Base-by-base conservation (phyloP, 2,888 invertebrate genomes). In the Phaedon cochleariae region DNA sequence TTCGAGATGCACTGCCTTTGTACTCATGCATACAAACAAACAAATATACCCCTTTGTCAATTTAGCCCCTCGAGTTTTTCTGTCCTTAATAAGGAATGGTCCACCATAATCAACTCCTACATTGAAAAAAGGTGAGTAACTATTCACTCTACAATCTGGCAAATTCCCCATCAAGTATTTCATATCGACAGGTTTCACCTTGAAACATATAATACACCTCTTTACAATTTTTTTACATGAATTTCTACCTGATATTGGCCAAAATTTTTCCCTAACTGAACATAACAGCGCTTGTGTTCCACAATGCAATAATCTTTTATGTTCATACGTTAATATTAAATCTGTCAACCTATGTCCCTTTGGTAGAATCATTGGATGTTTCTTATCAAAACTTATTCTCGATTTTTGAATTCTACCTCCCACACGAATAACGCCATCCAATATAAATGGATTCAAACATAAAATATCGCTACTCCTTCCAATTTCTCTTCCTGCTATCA, bases 71-170 rank as follows among this genome's bases (percentile, higher is more conserved):
- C 73, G 54, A 10, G 49, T 37, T 62, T 72, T 65, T 22, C 71
- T 68, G 55, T 77, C 74, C 34, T 76, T 77, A 0, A 76, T 34
- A 3, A 48, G 58, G 51, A 57, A 76, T 70, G 73, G 76, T 17
- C 76, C 76, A 20, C 69, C 74, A 60, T 71, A 77, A 54, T 77
- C 76, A 1, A 73, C 61, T 9, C 76, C 78, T 0, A 64, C 60
- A 31, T 74, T 70, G 3, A 15, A 18, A 65, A 78, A 79, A 2
- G 76, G 74, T 20, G 66, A 37, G 2, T 59, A 59, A 10, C 34
- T 18, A 2, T 60, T 70, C 0, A 76, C 64, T 37, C 76, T 62
- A n/a, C 17, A 45, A 9, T 52, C 34, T 0, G 77, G 77, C 41
- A 76, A 63, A 57, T 76, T 59, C 6, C 73, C 77, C 76, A 78